Conservation (phyloP, 2,888 invertebrate species). For the Aphodius granarius region DNA sequence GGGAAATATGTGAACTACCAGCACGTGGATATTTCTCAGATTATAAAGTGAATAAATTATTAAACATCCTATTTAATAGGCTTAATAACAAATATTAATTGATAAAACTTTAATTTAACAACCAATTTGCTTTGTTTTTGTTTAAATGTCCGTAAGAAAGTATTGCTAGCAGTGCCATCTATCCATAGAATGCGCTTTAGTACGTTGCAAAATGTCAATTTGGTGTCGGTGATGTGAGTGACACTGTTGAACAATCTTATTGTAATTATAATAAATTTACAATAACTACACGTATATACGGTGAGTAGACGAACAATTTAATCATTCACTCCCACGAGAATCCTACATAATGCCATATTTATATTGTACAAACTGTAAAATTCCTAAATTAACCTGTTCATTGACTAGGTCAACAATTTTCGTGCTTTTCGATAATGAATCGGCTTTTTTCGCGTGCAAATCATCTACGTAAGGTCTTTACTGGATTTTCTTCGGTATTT, state of each 20-base stretch:
- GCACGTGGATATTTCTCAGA: not conserved
- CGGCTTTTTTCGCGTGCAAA: not conserved
- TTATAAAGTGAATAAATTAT: not conserved
- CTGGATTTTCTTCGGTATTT: not conserved
- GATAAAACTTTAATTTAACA: not conserved
- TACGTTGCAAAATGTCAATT: constrained; percentile 2
- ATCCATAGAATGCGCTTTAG: constrained; percentile 6
- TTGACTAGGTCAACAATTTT: not conserved
- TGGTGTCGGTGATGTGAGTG: constrained; percentile 40
- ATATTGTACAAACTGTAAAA: not conserved
- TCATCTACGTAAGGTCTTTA: not conserved
- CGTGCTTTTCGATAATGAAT: not conserved
- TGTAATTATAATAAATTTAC: constrained; percentile 38
- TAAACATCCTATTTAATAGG: not conserved
- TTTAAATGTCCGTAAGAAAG: not conserved
- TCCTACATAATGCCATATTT: not conserved
- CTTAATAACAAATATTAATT: not conserved
- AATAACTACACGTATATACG: constrained; percentile 10
- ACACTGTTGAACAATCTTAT: constrained; percentile 39
- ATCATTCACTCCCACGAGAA: not conserved
- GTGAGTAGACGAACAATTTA: not conserved
- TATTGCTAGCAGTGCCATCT: not conserved
- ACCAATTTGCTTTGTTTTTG: not conserved
- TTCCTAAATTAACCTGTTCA: not conserved
- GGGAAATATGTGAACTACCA: not conserved